These are phyloP conservation scores for Corynorhinus townsendii DNA, from an alignment of 2,113 vertebrate genomes.

Conservation along the genomic window DNA sequence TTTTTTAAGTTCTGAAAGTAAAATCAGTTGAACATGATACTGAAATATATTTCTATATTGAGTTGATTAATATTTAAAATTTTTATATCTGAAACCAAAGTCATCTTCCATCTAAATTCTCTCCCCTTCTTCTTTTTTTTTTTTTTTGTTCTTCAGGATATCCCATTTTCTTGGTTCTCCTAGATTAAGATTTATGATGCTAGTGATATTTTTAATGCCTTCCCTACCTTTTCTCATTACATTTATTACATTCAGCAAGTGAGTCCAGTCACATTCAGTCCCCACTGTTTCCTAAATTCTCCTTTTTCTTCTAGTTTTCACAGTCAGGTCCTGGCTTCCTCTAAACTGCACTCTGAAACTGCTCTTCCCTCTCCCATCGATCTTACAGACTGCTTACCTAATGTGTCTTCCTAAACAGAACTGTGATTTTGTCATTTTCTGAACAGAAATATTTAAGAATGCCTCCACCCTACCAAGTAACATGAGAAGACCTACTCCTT, in stretches of 20 bases:
- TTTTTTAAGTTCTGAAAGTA: neutral
- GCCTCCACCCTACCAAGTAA: neutral
- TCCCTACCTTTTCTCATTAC: neutral
- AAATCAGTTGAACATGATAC: neutral
- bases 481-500: neutral
- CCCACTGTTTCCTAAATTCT: neutral
- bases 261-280: neutral
- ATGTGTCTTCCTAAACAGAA: neutral
- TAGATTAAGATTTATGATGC: neutral
- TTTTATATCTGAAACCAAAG: neutral
- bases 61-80: slow-evolving; percentile 14
- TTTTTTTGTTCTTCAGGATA: neutral
- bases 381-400: neutral
- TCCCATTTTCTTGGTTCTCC: neutral
- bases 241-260: neutral
- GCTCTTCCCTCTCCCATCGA: neutral
- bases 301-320: neutral
- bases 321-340: neutral
- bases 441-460: neutral
- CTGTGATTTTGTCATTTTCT: neutral
- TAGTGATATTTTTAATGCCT: neutral
- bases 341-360: neutral
- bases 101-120: neutral
- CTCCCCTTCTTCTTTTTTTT: too few relatives aligned
- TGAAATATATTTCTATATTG: neutral